These are phyloP conservation scores for Myotis davidii DNA, from an alignment of 2,113 vertebrate genomes.

Conservation along the genomic window DNA sequence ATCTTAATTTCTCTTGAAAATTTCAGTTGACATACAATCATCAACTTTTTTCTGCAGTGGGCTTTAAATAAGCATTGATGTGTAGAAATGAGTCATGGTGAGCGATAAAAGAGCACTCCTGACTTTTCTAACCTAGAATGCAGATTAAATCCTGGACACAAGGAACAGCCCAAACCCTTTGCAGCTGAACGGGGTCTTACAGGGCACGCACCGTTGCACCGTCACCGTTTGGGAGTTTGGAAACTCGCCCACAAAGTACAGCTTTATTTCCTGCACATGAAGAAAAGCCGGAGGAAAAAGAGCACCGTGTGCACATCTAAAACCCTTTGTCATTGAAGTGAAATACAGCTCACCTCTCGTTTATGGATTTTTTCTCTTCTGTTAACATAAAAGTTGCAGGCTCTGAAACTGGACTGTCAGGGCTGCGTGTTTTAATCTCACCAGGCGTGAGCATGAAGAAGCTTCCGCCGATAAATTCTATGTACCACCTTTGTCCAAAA, in stretches of 20 bases:
- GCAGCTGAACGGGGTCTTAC: neutral
- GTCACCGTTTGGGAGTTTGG: neutral
- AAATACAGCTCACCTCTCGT: neutral
- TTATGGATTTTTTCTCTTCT: slow-evolving; percentile 8
- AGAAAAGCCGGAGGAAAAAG: neutral
- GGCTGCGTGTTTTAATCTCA: neutral
- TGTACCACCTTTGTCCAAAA: neutral
- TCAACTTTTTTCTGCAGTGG: neutral
- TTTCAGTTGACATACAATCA: neutral
- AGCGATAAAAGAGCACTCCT: neutral
- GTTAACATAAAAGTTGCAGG: neutral
- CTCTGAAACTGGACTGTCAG: neutral
- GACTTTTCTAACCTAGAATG: neutral
- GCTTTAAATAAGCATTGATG: neutral
- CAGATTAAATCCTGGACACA: neutral
- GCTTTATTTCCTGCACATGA: neutral
- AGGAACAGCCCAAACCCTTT: neutral
- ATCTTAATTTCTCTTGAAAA: neutral
- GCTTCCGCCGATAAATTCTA: neutral
- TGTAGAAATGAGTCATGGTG: neutral
- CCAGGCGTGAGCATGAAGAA: neutral
- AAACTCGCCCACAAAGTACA: slow-evolving; percentile 10
- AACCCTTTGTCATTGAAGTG: slow-evolving; percentile 3
- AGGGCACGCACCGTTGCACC: neutral
- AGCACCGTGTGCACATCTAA: neutral